phyloP scores from a whole-genome alignment of 1,140 invertebrate genomes.

The Nomia melanderi region DNA sequence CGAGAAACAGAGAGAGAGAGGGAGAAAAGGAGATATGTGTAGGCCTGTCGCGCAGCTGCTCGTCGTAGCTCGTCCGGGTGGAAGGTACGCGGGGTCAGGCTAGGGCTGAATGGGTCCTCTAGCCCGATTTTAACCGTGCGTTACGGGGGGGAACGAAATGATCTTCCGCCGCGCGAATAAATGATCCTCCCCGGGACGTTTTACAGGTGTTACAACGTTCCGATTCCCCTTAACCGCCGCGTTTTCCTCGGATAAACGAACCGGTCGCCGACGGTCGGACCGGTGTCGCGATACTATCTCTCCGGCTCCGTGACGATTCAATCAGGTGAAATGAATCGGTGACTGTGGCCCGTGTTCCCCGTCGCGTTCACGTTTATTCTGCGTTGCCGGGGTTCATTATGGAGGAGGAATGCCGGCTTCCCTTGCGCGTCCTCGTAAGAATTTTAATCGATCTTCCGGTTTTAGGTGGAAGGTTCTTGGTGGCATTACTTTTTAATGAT shows the following conservation, averaged over 20 bases:
- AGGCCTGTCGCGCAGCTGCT: constrained; percentile 19
- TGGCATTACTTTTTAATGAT: too few species aligned
- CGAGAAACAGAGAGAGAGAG: too few species aligned
- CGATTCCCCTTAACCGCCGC: background rate
- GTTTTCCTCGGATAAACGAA: background rate
- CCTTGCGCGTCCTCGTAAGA: background rate
- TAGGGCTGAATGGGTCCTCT: too few species aligned
- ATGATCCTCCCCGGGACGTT: background rate
- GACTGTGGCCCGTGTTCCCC: background rate
- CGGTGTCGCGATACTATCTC: background rate
- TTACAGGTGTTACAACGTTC: constrained; percentile 13
- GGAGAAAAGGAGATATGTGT: too few species aligned
- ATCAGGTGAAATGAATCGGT: constrained; percentile 2
- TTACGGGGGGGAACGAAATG: background rate
- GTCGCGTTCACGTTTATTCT: background rate
- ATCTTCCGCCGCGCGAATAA: constrained; percentile 9
- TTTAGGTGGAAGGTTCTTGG: too few species aligned
- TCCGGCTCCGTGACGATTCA: background rate
- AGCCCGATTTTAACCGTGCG: too few species aligned
- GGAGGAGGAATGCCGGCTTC: background rate
- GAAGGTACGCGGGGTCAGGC: background rate
- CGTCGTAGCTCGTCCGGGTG: background rate
- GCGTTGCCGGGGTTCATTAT: background rate
- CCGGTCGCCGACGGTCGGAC: background rate
- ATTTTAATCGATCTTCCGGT: background rate